A percentile compares a stretch with the other conserved stretches of the same genome.
Conservation (phyloP, 2,888 invertebrate species). For the Catocala fraxini region DNA sequence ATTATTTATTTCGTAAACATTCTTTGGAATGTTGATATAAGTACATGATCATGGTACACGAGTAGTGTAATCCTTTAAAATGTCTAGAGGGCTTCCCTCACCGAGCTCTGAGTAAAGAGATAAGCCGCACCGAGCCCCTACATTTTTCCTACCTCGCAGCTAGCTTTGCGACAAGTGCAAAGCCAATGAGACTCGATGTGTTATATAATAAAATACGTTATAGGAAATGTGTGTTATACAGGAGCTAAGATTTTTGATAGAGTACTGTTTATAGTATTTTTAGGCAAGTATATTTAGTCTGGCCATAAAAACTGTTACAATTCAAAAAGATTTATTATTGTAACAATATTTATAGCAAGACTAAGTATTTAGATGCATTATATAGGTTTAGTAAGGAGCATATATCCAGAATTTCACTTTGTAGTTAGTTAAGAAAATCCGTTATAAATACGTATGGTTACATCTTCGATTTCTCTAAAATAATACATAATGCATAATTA, state of each 20-base stretch:
- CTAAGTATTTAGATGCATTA: no score
- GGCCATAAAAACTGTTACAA: no score
- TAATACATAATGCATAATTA: no score
- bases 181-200: slow-evolving; percentile 39
- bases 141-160: slow-evolving; percentile 52
- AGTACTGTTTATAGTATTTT: not conserved
- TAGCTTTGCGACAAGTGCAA: slow-evolving; percentile 42
- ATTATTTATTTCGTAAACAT: not conserved
- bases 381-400: no score
- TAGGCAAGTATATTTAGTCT: no score
- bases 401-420: no score
- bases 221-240: not conserved
- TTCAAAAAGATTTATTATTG: no score
- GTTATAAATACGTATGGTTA: no score
- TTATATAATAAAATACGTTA: not conserved
- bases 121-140: slow-evolving; percentile 57
- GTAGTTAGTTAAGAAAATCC: no score
- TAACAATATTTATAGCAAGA: no score
- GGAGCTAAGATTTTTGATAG: not conserved
- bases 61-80: slow-evolving; percentile 53
- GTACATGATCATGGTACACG: slow-evolving; percentile 10
- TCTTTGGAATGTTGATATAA: not conserved
- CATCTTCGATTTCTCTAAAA: no score
- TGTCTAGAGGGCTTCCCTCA: slow-evolving; percentile 50
- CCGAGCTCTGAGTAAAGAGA: slow-evolving; percentile 57